phyloP scores from a whole-genome alignment of 2,113 vertebrate species.

The Suricata suricatta region DNA sequence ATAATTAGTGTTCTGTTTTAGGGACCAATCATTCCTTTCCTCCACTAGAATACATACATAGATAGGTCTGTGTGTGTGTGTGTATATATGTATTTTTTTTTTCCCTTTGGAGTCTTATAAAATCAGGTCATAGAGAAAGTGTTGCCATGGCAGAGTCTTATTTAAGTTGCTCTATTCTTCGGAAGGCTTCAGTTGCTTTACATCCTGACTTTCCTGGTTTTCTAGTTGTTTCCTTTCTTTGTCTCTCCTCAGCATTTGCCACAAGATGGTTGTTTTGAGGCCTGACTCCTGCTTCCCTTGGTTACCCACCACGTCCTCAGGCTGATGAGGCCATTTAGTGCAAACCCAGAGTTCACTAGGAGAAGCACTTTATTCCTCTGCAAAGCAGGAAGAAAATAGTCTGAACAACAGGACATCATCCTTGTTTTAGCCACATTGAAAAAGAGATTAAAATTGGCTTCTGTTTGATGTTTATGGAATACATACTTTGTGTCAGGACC shows the following conservation, averaged over 20 bases:
- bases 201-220: neutral
- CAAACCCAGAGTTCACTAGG: neutral
- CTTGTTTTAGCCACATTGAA: conserved; percentile 34
- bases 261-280: neutral
- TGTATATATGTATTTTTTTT: neutral
- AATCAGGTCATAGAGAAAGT: neutral
- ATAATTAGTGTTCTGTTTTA: conserved; percentile 51
- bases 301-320: neutral
- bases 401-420: neutral
- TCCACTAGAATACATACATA: neutral
- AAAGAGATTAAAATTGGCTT: conserved; percentile 11
- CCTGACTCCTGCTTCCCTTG: neutral
- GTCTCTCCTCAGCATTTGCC: neutral
- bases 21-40: neutral
- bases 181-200: neutral
- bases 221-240: neutral
- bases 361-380: neutral
- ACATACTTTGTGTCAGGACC: neutral
- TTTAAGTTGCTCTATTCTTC: neutral
- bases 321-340: conserved; percentile 25
- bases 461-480: neutral
- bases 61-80: no score
- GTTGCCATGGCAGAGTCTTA: neutral
- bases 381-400: neutral
- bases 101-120: neutral